Evolutionary conservation across 2,888 invertebrate species (phyloP).

Genomic region (Dinocampus coccinellae): DNA sequence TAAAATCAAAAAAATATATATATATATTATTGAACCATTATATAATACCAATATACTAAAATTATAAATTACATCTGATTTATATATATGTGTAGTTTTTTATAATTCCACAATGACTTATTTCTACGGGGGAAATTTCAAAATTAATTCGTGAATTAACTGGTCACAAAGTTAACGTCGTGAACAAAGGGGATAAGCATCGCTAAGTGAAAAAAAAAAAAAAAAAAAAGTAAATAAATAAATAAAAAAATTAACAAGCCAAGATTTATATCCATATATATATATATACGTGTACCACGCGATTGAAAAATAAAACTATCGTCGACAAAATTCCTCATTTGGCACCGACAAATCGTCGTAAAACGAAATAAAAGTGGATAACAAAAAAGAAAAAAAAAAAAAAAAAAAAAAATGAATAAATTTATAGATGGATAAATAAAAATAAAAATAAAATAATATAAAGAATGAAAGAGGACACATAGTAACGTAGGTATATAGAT

Average conservation of each 20-base stretch:
- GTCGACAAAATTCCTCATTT: slow-evolving; percentile 46
- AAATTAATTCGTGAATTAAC: slow-evolving; percentile 1
- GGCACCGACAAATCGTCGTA: slow-evolving; percentile 48
- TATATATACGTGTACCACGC: slow-evolving; percentile 36
- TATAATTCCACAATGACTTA: not conserved
- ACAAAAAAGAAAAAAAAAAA: slow-evolving; percentile 9
- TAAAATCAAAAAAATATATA: too few relatives aligned
- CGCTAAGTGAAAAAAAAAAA: slow-evolving; percentile 5
- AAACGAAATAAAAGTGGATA: not conserved
- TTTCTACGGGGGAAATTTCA: not conserved
- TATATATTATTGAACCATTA: too few relatives aligned
- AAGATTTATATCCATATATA: slow-evolving; percentile 6
- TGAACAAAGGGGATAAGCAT: not conserved
- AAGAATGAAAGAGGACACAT: not conserved
- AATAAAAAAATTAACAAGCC: not conserved
- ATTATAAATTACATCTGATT: too few relatives aligned
- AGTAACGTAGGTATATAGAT: not conserved
- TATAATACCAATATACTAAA: too few relatives aligned
- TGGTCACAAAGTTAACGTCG: not conserved
- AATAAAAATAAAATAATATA: not conserved
- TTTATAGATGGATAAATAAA: not conserved
- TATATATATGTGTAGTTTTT: not conserved
- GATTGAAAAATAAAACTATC: slow-evolving; percentile 47
- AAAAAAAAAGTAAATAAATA: too few relatives aligned
- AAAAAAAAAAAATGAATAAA: not conserved